A percentile compares a stretch with the other conserved stretches of the same genome.
phyloP scores from a whole-genome alignment of 2,888 invertebrate genomes.

The Drosophila yooni region DNA sequence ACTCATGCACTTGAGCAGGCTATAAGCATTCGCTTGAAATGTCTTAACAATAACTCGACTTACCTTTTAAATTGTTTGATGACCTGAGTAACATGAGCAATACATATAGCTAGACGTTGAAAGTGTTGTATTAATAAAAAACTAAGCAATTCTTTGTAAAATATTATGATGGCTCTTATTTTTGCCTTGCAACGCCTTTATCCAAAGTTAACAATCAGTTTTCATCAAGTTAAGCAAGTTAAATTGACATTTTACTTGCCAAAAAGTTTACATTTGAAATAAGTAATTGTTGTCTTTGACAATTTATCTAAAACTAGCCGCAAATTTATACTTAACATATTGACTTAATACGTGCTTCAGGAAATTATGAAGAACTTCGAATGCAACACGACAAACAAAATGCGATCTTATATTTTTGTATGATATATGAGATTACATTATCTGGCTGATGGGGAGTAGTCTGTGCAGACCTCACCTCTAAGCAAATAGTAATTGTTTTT shows the following conservation, averaged over 20 bases:
- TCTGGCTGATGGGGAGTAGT: background rate
- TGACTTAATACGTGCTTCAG: background rate
- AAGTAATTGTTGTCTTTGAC: background rate
- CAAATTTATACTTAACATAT: background rate
- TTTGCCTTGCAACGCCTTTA: background rate
- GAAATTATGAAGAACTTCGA: background rate
- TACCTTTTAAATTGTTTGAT: conserved; percentile 6
- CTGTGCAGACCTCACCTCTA: background rate
- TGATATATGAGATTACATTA: background rate
- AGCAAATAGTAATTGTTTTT: background rate
- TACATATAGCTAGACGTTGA: background rate
- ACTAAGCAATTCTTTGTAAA: background rate
- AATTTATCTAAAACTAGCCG: background rate
- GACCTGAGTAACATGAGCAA: background rate
- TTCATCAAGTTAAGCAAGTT: background rate
- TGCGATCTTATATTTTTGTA: background rate
- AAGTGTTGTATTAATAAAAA: background rate
- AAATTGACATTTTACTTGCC: background rate
- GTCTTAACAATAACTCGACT: conserved; percentile 28
- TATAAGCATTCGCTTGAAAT: conserved; percentile 28
- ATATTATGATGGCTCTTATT: fast-evolving
- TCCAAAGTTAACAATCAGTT: background rate
- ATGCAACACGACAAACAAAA: background rate
- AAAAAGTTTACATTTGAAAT: background rate
- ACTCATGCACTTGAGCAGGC: conserved; percentile 56